phyloP scores from a whole-genome alignment of 2,888 invertebrate genomes.

The Troilus luridus region DNA sequence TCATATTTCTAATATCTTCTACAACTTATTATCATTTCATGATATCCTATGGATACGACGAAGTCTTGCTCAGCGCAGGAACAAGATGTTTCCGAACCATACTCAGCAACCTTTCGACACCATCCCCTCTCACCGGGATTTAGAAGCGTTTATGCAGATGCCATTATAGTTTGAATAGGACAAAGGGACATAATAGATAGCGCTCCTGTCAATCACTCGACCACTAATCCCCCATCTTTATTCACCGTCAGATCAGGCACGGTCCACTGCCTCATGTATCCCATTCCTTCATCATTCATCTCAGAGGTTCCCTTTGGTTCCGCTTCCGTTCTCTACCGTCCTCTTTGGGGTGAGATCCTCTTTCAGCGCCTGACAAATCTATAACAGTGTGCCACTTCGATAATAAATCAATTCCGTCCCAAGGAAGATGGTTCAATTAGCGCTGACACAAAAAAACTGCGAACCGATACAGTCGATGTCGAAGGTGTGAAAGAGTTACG shows the following conservation, averaged over 20 bases:
- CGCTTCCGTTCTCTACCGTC: slow-evolving; percentile 1
- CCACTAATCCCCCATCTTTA: slow-evolving; percentile 29
- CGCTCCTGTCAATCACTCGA: background rate
- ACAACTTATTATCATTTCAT: too few species aligned
- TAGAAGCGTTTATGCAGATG: slow-evolving; percentile 26
- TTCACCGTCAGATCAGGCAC: background rate
- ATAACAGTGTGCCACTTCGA: background rate
- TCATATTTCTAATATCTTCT: too few species aligned
- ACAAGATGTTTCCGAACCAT: background rate
- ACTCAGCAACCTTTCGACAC: background rate
- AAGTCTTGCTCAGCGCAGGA: background rate
- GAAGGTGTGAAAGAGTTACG: background rate
- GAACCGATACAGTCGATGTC: background rate
- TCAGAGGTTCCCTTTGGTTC: background rate
- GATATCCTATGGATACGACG: too few species aligned
- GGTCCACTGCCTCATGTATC: slow-evolving; percentile 21
- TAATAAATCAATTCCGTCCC: background rate
- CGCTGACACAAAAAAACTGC: background rate
- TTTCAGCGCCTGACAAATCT: slow-evolving; percentile 32
- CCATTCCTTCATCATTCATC: slow-evolving; percentile 33
- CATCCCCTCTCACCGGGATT: background rate
- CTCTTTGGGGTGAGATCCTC: slow-evolving; percentile 1
- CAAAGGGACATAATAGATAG: background rate
- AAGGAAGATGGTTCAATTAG: background rate
- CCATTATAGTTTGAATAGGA: background rate